Evolutionary conservation across 2,888 invertebrate species (phyloP).

Genomic region (Metopia argyrocephala): DNA sequence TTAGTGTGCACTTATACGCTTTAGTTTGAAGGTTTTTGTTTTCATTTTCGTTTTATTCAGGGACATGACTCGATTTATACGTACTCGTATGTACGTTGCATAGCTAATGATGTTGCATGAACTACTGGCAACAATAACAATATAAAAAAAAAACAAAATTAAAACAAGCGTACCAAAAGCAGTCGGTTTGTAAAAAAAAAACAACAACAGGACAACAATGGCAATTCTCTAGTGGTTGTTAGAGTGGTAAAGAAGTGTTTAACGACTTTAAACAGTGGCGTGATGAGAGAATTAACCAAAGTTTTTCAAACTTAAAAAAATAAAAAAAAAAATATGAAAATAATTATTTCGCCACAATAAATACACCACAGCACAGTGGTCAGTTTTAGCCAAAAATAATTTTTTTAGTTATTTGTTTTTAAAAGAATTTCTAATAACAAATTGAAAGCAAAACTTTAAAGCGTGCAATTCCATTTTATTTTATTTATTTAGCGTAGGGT

Average conservation of each 20-base stretch:
- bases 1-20: constrained; percentile 32
- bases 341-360: neutral
- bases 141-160: constrained; percentile 55
- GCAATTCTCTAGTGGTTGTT: constrained; percentile 29
- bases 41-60: no score
- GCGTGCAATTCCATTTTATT: no score
- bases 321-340: neutral
- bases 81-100: neutral
- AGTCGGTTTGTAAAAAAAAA: neutral
- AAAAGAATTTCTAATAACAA: no score
- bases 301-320: neutral
- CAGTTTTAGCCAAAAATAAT: no score
- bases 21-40: no score
- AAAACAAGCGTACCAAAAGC: constrained; percentile 7
- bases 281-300: constrained; percentile 48
- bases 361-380: no score
- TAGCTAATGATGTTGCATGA: constrained; percentile 3
- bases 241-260: constrained; percentile 58
- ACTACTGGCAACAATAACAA: neutral
- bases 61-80: neutral
- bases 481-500: no score
- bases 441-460: no score
- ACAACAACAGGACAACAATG: neutral
- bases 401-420: no score
- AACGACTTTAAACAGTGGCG: constrained; percentile 46